These are phyloP conservation scores for Epinephelus moara DNA, from an alignment of 2,113 vertebrate species.

Conservation along the genomic window DNA sequence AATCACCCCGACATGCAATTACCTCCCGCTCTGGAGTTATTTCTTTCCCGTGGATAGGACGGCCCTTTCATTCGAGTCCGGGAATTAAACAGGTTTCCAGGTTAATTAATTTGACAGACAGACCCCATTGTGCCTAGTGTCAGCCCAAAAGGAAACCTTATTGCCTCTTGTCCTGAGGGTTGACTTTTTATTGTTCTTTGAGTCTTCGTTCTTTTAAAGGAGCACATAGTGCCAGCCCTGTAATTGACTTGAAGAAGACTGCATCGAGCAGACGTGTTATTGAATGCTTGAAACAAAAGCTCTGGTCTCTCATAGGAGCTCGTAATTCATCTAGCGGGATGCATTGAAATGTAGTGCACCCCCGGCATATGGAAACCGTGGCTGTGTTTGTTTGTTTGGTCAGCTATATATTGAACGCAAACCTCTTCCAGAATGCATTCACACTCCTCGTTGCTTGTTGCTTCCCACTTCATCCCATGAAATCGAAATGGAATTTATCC, in stretches of 20 bases:
- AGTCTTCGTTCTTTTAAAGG: slow-evolving; percentile 60
- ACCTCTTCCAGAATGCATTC: slow-evolving; percentile 32
- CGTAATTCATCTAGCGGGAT: slow-evolving; percentile 43
- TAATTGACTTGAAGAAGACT: slow-evolving; percentile 76
- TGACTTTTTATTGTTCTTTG: slow-evolving; percentile 78
- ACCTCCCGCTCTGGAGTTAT: slow-evolving; percentile 70
- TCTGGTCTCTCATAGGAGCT: slow-evolving; percentile 36
- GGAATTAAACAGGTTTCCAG: slow-evolving; percentile 79
- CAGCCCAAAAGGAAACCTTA: slow-evolving; percentile 72
- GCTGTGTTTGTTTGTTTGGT: slow-evolving; percentile 49
- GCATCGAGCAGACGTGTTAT: slow-evolving; percentile 58
- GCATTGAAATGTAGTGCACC: slow-evolving; percentile 37
- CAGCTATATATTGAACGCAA: slow-evolving; percentile 30
- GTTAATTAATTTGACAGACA: slow-evolving; percentile 84
- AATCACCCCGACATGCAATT: slow-evolving; percentile 83
- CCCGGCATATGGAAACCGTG: slow-evolving; percentile 28
- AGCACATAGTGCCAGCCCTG: slow-evolving; percentile 34
- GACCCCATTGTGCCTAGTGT: slow-evolving; percentile 77
- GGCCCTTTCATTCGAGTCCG: slow-evolving; percentile 68
- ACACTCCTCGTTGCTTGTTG: slow-evolving; percentile 24
- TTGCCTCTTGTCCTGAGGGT: slow-evolving; percentile 74
- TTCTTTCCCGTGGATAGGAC: slow-evolving; percentile 66
- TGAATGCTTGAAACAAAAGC: slow-evolving; percentile 70
- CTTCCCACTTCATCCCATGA: slow-evolving; percentile 54
- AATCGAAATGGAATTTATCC: slow-evolving; percentile 61